Evolutionary conservation across 2,888 invertebrate species (phyloP).

Genomic region (Parascotia fuliginaria): DNA sequence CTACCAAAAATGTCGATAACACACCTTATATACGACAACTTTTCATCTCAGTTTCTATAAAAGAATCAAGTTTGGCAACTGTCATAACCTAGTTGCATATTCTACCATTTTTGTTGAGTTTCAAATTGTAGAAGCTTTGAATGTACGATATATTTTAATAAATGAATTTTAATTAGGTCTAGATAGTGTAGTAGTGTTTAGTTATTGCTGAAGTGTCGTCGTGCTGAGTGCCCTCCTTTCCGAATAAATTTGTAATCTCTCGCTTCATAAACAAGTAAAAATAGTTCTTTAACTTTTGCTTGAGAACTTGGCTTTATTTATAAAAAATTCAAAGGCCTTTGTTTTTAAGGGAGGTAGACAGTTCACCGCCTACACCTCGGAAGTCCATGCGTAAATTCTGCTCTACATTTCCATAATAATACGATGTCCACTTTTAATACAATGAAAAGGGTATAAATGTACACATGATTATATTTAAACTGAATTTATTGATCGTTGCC

Average conservation of each 20-base stretch:
- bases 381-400: too few relatives aligned
- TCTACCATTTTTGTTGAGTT: conserved; percentile 12
- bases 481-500: conserved; percentile 4
- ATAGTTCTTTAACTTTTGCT: too few relatives aligned
- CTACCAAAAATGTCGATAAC: conserved; percentile 13
- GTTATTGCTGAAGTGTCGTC: too few relatives aligned
- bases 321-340: too few relatives aligned
- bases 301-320: too few relatives aligned
- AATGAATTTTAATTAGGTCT: too few relatives aligned
- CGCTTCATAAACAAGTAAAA: too few relatives aligned
- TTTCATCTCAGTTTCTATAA: conserved; percentile 18
- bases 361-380: too few relatives aligned
- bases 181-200: too few relatives aligned
- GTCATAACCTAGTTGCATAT: conserved; percentile 30
- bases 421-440: background rate
- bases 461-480: background rate
- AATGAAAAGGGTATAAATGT: conserved; percentile 1
- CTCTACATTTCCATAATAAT: background rate
- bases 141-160: background rate
- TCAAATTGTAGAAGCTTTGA: background rate
- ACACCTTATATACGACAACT: conserved; percentile 8
- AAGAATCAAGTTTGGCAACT: conserved; percentile 26
- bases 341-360: too few relatives aligned
- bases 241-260: too few relatives aligned
- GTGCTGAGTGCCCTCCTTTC: too few relatives aligned